These are phyloP conservation scores for Vandiemenella viatica DNA, from an alignment of 2,888 invertebrate genomes.

Conservation along the genomic window DNA sequence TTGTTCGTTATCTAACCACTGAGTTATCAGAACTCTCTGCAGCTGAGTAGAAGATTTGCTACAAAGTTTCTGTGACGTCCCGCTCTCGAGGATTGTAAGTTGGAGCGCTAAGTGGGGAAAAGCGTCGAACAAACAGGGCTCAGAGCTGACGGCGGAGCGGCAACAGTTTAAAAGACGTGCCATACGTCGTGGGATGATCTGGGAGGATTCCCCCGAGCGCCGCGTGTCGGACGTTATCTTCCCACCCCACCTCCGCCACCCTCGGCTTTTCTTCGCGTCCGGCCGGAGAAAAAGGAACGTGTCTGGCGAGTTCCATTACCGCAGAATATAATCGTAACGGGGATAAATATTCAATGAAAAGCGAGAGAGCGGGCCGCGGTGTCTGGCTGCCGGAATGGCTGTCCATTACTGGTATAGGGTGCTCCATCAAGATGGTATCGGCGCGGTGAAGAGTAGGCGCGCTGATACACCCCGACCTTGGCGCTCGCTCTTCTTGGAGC, in stretches of 20 bases:
- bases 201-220: not conserved
- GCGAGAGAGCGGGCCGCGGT: not conserved
- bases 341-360: slow-evolving; percentile 14
- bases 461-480: not conserved
- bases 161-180: too few species aligned
- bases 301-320: not conserved
- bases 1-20: too few species aligned
- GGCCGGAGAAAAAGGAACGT: not conserved
- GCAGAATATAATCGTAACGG: slow-evolving; percentile 5
- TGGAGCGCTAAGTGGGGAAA: too few species aligned
- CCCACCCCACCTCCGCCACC: not conserved
- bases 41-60: too few species aligned
- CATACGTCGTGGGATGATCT: too few species aligned
- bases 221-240: not conserved
- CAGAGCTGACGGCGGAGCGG: too few species aligned
- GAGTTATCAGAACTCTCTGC: too few species aligned
- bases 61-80: too few species aligned
- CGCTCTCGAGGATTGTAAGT: too few species aligned
- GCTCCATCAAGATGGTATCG: slow-evolving; percentile 14
- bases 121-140: too few species aligned
- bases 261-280: not conserved
- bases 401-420: slow-evolving; percentile 12
- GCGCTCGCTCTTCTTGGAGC: not conserved
- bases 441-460: not conserved
- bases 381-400: not conserved